phyloP scores from a whole-genome alignment of 2,113 vertebrate species.

The Pachycephala philippinensis region DNA sequence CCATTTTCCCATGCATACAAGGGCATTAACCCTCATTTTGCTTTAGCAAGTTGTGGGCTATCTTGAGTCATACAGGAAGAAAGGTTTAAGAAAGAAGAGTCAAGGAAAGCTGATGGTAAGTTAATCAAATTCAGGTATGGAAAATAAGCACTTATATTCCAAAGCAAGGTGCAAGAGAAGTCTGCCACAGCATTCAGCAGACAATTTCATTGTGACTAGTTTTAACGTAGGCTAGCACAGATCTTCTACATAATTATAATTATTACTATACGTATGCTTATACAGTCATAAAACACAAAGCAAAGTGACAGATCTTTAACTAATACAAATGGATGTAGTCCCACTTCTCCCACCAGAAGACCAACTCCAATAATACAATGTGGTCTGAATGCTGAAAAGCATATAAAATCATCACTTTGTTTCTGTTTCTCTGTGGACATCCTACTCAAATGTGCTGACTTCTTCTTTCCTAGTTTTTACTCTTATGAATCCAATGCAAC shows the following conservation, averaged over 20 bases:
- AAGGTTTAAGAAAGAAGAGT: not conserved
- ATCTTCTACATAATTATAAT: conserved; percentile 4
- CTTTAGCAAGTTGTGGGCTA: not conserved
- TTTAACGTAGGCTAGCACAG: not conserved
- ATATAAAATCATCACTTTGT: not conserved
- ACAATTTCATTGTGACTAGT: not conserved
- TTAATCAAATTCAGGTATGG: not conserved
- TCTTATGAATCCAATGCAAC: not conserved
- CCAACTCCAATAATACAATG: not conserved
- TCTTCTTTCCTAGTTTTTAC: not conserved
- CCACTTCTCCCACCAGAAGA: not conserved
- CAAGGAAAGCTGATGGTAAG: not conserved
- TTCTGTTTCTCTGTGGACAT: not conserved
- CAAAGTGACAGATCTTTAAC: conserved; percentile 1
- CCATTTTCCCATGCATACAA: not conserved
- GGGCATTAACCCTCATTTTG: not conserved
- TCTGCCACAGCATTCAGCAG: not conserved
- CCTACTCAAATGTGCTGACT: not conserved
- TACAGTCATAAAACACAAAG: conserved; percentile 24
- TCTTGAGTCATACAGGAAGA: not conserved
- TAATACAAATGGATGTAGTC: not conserved
- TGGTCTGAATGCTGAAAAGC: not conserved
- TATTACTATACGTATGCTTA: not conserved
- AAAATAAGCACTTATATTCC: not conserved
- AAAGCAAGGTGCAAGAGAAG: not conserved